These are phyloP conservation scores for Fratercula arctica DNA, from an alignment of 2,797 vertebrate species.

Conservation along the genomic window DNA sequence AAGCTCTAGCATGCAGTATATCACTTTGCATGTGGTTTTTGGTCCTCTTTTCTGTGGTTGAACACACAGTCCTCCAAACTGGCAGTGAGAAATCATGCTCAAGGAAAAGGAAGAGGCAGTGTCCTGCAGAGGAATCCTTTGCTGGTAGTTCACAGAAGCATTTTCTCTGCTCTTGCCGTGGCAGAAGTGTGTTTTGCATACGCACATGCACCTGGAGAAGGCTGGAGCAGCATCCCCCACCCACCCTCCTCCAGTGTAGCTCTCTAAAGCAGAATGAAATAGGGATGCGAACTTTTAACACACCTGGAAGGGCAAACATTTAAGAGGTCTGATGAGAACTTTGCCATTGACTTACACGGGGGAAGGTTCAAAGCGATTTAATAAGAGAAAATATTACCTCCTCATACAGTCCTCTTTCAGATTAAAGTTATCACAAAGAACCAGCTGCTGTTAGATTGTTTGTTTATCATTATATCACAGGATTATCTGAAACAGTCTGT, in stretches of 20 bases:
- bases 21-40: background rate
- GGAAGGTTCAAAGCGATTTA: background rate
- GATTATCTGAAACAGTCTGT: background rate
- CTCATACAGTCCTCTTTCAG: background rate
- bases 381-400: background rate
- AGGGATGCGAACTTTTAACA: background rate
- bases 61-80: background rate
- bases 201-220: background rate
- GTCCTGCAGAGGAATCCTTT: background rate
- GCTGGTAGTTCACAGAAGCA: background rate
- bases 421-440: conserved; percentile 42
- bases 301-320: background rate
- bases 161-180: background rate
- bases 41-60: background rate
- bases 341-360: background rate
- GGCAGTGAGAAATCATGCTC: background rate
- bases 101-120: background rate
- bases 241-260: background rate
- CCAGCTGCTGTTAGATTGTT: conserved; percentile 17
- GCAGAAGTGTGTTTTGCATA: background rate
- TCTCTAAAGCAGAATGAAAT: background rate
- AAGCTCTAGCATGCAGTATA: background rate
- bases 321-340: background rate
- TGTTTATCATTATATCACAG: background rate
- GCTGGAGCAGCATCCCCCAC: background rate